These are phyloP conservation scores for Eumerus sabulonum DNA, from an alignment of 2,888 invertebrate species.

Conservation along the genomic window DNA sequence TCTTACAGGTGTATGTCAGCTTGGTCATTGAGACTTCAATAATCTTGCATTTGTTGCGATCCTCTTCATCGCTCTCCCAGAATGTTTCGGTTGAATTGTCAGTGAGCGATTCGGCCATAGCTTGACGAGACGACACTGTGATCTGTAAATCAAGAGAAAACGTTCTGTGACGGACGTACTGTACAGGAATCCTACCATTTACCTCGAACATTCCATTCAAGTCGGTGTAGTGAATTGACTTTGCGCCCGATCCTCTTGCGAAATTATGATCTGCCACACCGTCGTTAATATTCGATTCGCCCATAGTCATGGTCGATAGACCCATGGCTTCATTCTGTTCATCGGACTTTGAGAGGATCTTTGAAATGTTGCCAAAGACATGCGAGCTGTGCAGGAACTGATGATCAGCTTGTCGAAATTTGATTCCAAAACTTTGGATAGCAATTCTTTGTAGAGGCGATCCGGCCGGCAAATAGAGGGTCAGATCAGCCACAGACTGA, in stretches of 20 bases:
- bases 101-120: conserved; percentile 94
- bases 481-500: conserved; percentile 94
- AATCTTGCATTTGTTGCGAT: conserved; percentile 94
- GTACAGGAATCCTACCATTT: conserved; percentile 3
- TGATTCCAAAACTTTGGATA: conserved; percentile 94
- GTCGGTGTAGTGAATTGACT: conserved; percentile 76
- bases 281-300: conserved; percentile 73
- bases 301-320: conserved; percentile 74
- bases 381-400: conserved; percentile 93
- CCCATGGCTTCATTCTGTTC: conserved; percentile 82
- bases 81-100: conserved; percentile 98
- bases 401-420: conserved; percentile 93
- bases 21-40: conserved; percentile 85
- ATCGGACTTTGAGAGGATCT: conserved; percentile 95
- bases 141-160: conserved; percentile 80
- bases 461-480: conserved; percentile 91
- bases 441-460: conserved; percentile 94
- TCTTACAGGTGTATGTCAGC: conserved; percentile 79
- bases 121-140: conserved; percentile 94
- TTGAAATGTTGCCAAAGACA: conserved; percentile 97
- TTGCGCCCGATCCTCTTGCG: conserved; percentile 72
- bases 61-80: conserved; percentile 99
- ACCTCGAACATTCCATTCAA: conserved; percentile 78
- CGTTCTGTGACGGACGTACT: too few species aligned
- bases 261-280: conserved; percentile 73